Percentiles rank a stretch among this genome's conserved stretches.
Evolutionary conservation across 2,888 invertebrate species (phyloP).

Genomic region (Philereme vetulata): DNA sequence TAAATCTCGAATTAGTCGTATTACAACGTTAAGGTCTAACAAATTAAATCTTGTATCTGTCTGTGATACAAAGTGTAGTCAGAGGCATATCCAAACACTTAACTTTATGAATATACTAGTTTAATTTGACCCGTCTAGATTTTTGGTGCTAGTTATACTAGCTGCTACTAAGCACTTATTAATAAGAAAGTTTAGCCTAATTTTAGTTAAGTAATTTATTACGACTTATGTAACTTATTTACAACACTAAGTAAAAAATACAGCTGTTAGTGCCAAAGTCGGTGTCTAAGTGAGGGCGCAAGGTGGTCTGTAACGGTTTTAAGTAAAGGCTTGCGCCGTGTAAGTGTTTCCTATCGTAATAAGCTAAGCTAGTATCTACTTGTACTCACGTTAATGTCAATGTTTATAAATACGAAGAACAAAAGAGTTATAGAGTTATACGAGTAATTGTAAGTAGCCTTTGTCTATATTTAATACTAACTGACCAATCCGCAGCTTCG

Average conservation of each 20-base stretch:
- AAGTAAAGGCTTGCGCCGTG: conserved; percentile 48
- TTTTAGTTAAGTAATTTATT: conserved; percentile 55
- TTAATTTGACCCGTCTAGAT: neutral
- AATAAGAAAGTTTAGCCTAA: conserved; percentile 29
- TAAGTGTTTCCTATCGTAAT: conserved; percentile 29
- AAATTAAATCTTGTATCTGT: no score
- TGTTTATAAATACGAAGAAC: neutral
- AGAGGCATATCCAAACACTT: no score
- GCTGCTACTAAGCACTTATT: neutral
- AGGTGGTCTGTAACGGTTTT: conserved; percentile 78
- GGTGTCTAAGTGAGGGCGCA: conserved; percentile 59
- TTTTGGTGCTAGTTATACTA: neutral
- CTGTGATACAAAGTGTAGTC: no score
- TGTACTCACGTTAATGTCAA: conserved; percentile 11
- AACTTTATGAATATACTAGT: neutral
- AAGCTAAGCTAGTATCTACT: conserved; percentile 25
- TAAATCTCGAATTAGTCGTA: no score
- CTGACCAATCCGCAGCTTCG: no score
- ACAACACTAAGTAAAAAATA: conserved; percentile 51
- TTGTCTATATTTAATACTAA: no score
- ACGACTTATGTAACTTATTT: conserved; percentile 40
- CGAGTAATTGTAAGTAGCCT: no score
- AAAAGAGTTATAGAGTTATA: no score
- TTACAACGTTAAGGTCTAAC: no score
- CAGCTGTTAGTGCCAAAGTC: conserved; percentile 79